phyloP scores from a whole-genome alignment of 2,797 vertebrate genomes.

The Hipposideros larvatus region DNA sequence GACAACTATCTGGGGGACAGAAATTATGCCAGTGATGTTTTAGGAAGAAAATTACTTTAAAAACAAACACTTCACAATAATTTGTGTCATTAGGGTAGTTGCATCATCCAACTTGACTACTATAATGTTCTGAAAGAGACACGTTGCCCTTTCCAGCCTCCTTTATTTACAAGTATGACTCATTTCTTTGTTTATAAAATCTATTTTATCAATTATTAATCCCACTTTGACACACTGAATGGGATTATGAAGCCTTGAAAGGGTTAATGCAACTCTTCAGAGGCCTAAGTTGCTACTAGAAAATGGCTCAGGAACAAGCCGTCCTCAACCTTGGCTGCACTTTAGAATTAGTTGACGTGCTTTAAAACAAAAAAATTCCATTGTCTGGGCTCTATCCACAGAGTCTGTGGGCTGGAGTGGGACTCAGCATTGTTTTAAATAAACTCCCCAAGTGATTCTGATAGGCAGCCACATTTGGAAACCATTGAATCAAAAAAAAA shows the following conservation, averaged over 20 bases:
- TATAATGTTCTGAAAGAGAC: neutral
- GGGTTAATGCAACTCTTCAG: neutral
- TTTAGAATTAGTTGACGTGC: neutral
- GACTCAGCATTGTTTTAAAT: neutral
- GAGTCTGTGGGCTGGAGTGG: neutral
- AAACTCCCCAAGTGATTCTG: neutral
- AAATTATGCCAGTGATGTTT: neutral
- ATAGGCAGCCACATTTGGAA: neutral
- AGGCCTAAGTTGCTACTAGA: neutral
- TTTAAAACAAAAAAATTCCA: neutral
- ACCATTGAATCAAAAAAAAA: neutral
- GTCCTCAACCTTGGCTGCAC: neutral
- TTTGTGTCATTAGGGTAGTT: neutral
- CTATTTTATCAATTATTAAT: neutral
- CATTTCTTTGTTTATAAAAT: neutral
- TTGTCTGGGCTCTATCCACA: neutral
- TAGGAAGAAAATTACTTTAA: constrained; percentile 46
- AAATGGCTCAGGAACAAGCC: neutral
- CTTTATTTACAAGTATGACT: neutral
- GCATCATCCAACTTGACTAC: neutral
- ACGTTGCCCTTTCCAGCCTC: neutral
- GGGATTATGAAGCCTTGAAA: neutral
- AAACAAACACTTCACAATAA: constrained; percentile 28
- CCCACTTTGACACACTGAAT: neutral
- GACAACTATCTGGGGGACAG: neutral